phyloP scores from a whole-genome alignment of 2,888 invertebrate species.

The Trileptium ribeirensis region DNA sequence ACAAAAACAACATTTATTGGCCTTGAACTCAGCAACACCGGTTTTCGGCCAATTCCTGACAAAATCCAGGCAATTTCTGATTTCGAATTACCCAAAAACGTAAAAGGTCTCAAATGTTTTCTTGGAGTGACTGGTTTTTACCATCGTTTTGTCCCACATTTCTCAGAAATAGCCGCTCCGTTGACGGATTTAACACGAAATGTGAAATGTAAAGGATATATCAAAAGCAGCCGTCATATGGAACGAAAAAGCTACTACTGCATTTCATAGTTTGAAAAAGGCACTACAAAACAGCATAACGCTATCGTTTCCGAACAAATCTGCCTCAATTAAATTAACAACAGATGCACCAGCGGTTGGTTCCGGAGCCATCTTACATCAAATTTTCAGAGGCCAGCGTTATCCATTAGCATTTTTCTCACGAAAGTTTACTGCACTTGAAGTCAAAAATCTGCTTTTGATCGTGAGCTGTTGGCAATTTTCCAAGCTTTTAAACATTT shows the following conservation, averaged over 20 bases:
- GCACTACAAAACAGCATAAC: background rate
- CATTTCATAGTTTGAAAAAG: background rate
- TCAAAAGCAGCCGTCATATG: background rate
- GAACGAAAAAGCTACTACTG: background rate
- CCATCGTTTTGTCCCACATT: conserved; percentile 11
- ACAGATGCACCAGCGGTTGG: background rate
- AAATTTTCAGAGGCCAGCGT: too few species aligned
- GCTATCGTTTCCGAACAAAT: background rate
- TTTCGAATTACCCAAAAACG: background rate
- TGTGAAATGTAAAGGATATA: background rate
- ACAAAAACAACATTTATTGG: background rate
- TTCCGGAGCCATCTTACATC: background rate
- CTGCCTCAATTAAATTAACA: background rate
- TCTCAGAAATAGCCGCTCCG: background rate
- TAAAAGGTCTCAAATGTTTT: background rate
- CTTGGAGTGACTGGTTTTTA: conserved; percentile 3
- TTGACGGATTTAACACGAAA: background rate
- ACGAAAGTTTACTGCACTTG: too few species aligned
- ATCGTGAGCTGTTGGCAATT: too few species aligned
- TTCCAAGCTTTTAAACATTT: too few species aligned
- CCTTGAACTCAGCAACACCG: background rate
- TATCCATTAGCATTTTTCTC: too few species aligned
- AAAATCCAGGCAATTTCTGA: background rate
- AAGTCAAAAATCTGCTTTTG: too few species aligned
- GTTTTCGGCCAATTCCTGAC: background rate